Base-by-base conservation (phyloP, 2,113 vertebrate genomes). In the Poecile atricapillus region DNA sequence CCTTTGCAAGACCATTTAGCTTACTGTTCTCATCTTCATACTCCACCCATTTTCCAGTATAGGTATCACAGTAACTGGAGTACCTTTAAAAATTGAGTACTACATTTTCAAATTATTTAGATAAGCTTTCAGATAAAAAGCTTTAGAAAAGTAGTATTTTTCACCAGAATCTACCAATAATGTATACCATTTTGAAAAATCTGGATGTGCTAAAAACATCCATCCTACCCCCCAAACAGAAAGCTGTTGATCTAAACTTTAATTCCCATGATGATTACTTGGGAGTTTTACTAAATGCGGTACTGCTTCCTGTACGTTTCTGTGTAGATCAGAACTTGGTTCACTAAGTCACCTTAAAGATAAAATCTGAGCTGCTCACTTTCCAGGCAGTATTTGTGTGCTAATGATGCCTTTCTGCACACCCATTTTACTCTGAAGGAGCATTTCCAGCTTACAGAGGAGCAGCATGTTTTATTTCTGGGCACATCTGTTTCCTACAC, bases 401-500 rank as follows among this genome's bases (percentile, higher is more conserved):
- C 41, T 74, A 77, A 53, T 55, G 81, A 56, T 56, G 55, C 59
- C 47, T 70, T 94, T 59, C 71, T 59, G 35, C 79, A 78, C 47
- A 52, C 30, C 31, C 49, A 68, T 79, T 93, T 68, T 59, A 22
- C 43, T 81, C 56, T 60, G 79, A 56, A 87, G 60, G 58, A 67
- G 6, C n/a, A 75, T 28, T 84, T 75, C 68, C 79, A 86, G 59
- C 44, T 87, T 63, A 47, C 39, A 71, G 68, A 71, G 65, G 39
- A 87, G 68, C 30, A 92, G 88, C 68, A n/a, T 59, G 46, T 75
- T 93, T 92, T 78, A 95, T 84, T 93, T 76, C 79, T 53, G 58
- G 49, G 79, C 76, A 90, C 88, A 97, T 83, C 85, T 92, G 95
- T 81, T 94, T 83, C 83, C 41, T 87, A 49, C 83, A 75, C 49